Conservation (phyloP, 2,888 invertebrate species). For the Dryococelus australis region DNA sequence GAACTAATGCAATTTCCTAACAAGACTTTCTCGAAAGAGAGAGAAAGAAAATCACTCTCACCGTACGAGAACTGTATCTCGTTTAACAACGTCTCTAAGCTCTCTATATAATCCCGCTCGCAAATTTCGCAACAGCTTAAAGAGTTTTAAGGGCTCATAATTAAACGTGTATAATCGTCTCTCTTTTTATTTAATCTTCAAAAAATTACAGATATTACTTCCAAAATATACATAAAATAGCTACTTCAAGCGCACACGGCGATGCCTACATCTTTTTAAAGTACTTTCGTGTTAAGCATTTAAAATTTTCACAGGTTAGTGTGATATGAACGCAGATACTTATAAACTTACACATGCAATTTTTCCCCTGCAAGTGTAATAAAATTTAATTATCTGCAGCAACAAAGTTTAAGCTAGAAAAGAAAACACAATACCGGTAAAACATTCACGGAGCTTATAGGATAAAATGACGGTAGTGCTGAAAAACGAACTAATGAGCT, state of each 20-base stretch:
- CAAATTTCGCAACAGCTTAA: background rate
- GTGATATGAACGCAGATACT: no score
- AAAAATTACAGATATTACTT: background rate
- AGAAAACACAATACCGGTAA: no score
- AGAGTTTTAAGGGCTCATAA: background rate
- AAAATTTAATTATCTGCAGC: no score
- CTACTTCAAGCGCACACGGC: background rate
- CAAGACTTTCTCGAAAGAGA: background rate
- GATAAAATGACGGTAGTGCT: no score
- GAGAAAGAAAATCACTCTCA: background rate
- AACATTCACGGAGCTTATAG: no score
- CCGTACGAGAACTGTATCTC: background rate
- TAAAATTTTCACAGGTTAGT: no score
- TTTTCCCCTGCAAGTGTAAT: no score
- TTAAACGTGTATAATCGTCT: background rate
- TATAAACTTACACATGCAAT: no score
- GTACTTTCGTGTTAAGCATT: background rate
- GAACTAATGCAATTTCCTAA: constrained; percentile 1
- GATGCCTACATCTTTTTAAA: background rate
- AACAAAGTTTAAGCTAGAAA: no score
- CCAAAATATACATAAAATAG: background rate
- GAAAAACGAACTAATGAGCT: no score
- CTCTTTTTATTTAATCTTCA: background rate
- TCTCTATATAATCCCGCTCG: background rate
- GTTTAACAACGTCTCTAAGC: background rate